Evolutionary conservation across 2,888 invertebrate species (phyloP), one percentile per base, ranked within the genome.

Genomic region (Spodoptera littoralis): DNA sequence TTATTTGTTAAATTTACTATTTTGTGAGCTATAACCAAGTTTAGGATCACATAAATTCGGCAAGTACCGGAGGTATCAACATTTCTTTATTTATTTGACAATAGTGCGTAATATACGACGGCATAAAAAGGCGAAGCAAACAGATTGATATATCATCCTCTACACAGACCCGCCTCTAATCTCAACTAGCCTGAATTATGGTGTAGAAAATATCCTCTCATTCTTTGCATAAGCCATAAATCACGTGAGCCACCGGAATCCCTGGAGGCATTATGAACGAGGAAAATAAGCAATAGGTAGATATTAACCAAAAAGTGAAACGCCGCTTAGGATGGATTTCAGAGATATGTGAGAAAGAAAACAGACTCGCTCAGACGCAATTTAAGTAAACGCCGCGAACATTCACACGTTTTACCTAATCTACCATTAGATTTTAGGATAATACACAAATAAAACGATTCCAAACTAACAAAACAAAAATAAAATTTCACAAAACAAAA

Each of bases 181-280:
- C 92, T 92, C 90, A 90, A 92, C 89, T 91, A 90, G 85, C 87
- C 86, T 92, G 92, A 92, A 92, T 93, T 92, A 92, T 92, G 90
- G 90, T 89, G 89, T 86, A 90, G 92, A 91, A 92, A 92, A 92
- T 91, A 92, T 92, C 88, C 89, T 90, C 90, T 90, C 88, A 89
- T 92, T 92, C 91, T 92, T 91, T 92, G 91, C 92, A 93, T 93
- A 92, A 89, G 88, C 85, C 83, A 92, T 93, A 92, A 92, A 93
- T 93, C 93, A 92, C 87, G 82, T 80, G 85, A 86, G 85, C 88
- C 81, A 88, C 88, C 85, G 88, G 90, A 90, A 89, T 90, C 90
- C 92, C 91, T 83, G 66, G 85, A 77, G 90, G 88, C 86, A 88
- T 90, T 91, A 90, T 87, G 85, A 88, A 87, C 76, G 86, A 88